phyloP scores from a whole-genome alignment of 2,113 vertebrate genomes.

The Laterallus jamaicensis region DNA sequence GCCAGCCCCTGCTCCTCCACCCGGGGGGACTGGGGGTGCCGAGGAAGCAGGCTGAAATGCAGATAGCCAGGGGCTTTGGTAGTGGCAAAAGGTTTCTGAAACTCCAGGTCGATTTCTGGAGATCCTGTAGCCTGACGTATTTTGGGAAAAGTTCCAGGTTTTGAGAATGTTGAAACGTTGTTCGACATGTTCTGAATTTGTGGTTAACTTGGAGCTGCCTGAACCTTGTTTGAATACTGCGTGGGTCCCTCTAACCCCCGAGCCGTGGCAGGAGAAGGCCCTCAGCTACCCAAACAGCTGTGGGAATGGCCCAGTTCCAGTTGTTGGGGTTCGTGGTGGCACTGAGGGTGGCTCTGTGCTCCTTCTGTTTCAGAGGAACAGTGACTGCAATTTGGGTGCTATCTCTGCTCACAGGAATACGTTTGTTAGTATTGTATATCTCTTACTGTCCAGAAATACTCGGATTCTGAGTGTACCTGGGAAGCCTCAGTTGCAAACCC shows the following conservation, averaged over 20 bases:
- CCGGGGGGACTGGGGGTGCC: fast-evolving
- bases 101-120: neutral
- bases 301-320: neutral
- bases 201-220: constrained; percentile 41
- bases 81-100: neutral
- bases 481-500: neutral
- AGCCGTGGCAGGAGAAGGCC: neutral
- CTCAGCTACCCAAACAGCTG: neutral
- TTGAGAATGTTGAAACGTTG: constrained; percentile 3
- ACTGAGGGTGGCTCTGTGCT: neutral
- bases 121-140: neutral
- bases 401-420: neutral
- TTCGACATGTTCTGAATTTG: constrained; percentile 57
- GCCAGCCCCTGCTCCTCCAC: neutral
- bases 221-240: neutral
- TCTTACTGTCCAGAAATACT: neutral
- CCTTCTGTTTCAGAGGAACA: neutral
- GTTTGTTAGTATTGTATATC: neutral
- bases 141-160: constrained; percentile 17
- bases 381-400: neutral
- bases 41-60: neutral
- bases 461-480: neutral
- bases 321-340: neutral
- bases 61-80: neutral
- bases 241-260: constrained; percentile 46